Percentiles rank a stretch among this genome's conserved stretches.
Evolutionary conservation across 2,797 vertebrate genomes (phyloP).

Genomic region (Mus spretus): DNA sequence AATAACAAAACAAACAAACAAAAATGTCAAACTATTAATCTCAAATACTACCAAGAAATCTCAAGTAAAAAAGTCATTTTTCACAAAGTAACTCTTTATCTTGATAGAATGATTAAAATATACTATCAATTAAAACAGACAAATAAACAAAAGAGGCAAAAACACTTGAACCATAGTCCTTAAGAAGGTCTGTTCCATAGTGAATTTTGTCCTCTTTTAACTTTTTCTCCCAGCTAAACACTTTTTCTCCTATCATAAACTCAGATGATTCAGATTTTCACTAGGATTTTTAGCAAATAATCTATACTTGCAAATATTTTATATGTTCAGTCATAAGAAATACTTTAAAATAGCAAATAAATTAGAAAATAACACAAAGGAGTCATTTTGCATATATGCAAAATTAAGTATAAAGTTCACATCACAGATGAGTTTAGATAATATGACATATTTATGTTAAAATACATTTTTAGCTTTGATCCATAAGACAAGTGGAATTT

Average conservation of each 20-base stretch:
- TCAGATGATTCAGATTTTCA: neutral
- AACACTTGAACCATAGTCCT: neutral
- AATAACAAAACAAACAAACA: neutral
- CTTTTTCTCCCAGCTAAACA: neutral
- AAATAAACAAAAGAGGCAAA: neutral
- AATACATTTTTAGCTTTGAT: neutral
- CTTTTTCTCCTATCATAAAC: neutral
- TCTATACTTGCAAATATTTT: neutral
- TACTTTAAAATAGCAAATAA: neutral
- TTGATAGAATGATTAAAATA: neutral
- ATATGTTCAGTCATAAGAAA: neutral
- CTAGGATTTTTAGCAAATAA: neutral
- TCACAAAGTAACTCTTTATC: neutral
- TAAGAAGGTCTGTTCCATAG: neutral
- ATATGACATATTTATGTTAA: neutral
- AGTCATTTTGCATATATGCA: neutral
- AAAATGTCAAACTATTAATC: neutral
- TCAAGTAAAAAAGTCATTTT: neutral
- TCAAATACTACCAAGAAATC: slow-evolving; percentile 6
- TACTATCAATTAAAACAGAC: neutral
- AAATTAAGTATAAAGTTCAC: neutral
- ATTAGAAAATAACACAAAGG: neutral
- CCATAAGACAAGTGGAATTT: neutral
- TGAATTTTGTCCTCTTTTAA: neutral
- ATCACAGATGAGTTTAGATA: neutral